A percentile compares a stretch with the other conserved stretches of the same genome.
phyloP scores from a whole-genome alignment of 2,113 vertebrate species.

The Oxygymnocypris stewartii region DNA sequence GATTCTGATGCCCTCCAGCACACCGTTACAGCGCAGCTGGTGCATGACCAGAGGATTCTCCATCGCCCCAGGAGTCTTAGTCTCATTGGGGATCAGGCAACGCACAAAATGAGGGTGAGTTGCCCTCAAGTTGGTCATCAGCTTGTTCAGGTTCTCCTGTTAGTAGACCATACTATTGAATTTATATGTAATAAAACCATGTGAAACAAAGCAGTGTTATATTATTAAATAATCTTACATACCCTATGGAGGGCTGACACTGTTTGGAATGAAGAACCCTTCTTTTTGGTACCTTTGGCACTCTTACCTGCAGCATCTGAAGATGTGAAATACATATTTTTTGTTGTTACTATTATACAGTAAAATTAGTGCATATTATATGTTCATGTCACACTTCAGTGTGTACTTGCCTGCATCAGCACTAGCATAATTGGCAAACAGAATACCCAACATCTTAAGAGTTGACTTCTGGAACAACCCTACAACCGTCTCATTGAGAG shows the following conservation, averaged over 20 bases:
- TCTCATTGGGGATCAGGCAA: slow-evolving; percentile 85
- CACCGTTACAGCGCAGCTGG: slow-evolving; percentile 78
- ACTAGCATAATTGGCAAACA: slow-evolving; percentile 75
- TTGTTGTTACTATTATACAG: background rate
- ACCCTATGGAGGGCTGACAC: slow-evolving; percentile 77
- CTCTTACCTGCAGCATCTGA: slow-evolving; percentile 37
- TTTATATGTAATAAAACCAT: background rate
- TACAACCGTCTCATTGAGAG: slow-evolving; percentile 62
- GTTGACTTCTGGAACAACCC: slow-evolving; percentile 77
- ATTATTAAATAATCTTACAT: slow-evolving; percentile 32
- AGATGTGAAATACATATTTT: background rate
- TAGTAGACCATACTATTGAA: background rate
- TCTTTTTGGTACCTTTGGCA: slow-evolving; percentile 72
- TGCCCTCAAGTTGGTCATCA: slow-evolving; percentile 83
- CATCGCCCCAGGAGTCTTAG: slow-evolving; percentile 82
- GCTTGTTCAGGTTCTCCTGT: slow-evolving; percentile 84
- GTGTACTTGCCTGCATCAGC: slow-evolving; percentile 64
- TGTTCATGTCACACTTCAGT: background rate
- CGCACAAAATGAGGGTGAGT: slow-evolving; percentile 85
- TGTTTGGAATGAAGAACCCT: slow-evolving; percentile 58
- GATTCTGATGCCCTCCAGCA: slow-evolving; percentile 77
- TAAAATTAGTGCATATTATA: background rate
- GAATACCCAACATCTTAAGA: slow-evolving; percentile 70
- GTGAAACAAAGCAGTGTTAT: background rate
- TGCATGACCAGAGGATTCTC: slow-evolving; percentile 72